Percentiles rank a stretch among this genome's conserved stretches.
Conservation (phyloP, 1,140 invertebrate species). For the Chrysomallon squamiferum region DNA sequence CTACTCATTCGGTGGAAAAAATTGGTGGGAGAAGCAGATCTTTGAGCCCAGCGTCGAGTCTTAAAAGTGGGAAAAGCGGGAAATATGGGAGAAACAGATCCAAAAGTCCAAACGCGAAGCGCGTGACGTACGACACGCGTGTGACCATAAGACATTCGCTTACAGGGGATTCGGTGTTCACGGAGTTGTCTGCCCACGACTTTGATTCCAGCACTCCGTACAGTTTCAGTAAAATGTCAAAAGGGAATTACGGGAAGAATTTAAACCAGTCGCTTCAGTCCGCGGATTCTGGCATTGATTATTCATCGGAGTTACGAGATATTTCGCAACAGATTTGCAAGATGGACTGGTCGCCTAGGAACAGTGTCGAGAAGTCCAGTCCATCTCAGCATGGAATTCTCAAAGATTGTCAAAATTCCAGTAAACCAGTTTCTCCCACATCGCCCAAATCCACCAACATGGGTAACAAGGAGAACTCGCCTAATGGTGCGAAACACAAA, state of each 20-base stretch:
- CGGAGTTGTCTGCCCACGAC: conserved; percentile 27
- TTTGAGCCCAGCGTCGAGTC: conserved; percentile 31
- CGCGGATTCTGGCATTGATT: conserved; percentile 27
- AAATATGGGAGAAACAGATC: conserved; percentile 15
- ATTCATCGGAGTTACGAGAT: conserved; percentile 35
- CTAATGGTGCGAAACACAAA: conserved; percentile 1
- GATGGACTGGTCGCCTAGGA: conserved; percentile 27
- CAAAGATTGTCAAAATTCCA: conserved; percentile 7
- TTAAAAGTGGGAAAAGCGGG: conserved; percentile 24
- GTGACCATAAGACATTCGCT: conserved; percentile 47
- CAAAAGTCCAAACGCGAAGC: conserved; percentile 34
- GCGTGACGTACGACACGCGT: conserved; percentile 43
- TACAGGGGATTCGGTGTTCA: conserved; percentile 38
- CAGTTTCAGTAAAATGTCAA: background rate
- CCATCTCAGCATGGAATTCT: conserved; percentile 2
- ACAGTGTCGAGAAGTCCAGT: background rate
- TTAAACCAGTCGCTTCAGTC: background rate
- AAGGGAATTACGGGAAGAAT: background rate
- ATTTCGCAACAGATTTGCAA: conserved; percentile 39
- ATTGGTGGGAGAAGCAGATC: conserved; percentile 33
- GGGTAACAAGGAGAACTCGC: conserved; percentile 2
- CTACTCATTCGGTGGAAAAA: conserved; percentile 32
- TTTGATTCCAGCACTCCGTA: conserved; percentile 6
- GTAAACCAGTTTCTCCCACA: background rate
- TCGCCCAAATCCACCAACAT: background rate